Base-by-base conservation (phyloP, 2,113 vertebrate species). In the Chionomys nivalis region DNA sequence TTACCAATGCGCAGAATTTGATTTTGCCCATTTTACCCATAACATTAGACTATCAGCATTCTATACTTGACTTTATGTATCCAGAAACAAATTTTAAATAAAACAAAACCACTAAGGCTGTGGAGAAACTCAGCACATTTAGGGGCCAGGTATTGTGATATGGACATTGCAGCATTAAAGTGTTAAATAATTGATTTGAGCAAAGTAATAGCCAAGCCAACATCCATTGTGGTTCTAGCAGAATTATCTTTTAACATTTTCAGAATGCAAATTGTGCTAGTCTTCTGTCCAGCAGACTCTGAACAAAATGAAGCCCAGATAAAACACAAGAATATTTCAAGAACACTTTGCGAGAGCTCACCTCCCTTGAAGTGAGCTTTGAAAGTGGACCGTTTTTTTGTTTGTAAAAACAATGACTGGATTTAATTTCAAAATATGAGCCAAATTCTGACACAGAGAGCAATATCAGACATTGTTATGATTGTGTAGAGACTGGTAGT, bases 161-260 rank as follows among this genome's bases (percentile, higher is more conserved):
- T 8, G 49, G 44, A 61, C 82, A 58, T 85, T 90, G 52, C 0
- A 70, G 9, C 52, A 72, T n/a, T 42, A 83, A 91, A 87, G 82
- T 77, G 70, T 52, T 55, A 76, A 91, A 72, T 91, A 83, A 91
- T 92, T 85, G 49, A 90, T 93, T 93, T 88, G n/a, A 95, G 63
- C 49, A 93, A 85, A 96, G 44, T 44, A 76, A 5, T 75, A 89
- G 42, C 86, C 52, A 89, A 93, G 2, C 77, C 70, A 79, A 17
- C 28, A 90, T 92, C 16, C 94, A 75, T 68, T 93, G 49, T 90
- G 68, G 77, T 70, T 70, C 58, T 94, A 87, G 82, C n/a, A 93
- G n/a, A 97, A 94, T 85, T 93, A 87, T 42, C 49, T 93, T 94
- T 79, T 55, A 90, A 52, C 81, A 72, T 94, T 89, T 94, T 28